Evolutionary conservation across 2,888 invertebrate species (phyloP).

Genomic region (Oscheius sp.): DNA sequence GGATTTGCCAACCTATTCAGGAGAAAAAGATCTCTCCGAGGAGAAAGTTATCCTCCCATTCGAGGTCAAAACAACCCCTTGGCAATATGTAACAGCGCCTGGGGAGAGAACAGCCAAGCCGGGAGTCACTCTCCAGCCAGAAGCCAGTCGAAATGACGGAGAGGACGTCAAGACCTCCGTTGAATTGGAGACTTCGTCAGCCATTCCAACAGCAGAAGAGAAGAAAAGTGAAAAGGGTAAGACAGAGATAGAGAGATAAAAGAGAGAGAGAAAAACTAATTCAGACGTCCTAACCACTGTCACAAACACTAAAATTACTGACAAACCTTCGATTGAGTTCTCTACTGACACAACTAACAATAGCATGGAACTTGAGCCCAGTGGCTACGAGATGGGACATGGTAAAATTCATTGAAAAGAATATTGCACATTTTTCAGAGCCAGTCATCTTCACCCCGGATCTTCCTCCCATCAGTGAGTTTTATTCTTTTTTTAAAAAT

Average conservation of each 20-base stretch:
- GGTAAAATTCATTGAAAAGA: not conserved
- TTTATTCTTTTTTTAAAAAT: not conserved
- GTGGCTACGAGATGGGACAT: slow-evolving; percentile 21
- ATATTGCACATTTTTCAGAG: not conserved
- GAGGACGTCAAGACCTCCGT: not conserved
- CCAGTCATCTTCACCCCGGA: slow-evolving; percentile 6
- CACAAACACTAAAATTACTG: not conserved
- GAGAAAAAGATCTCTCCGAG: not conserved
- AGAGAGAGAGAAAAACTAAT: not conserved
- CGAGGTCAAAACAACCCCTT: not conserved
- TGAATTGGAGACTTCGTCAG: not conserved
- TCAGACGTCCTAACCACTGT: slow-evolving; percentile 5
- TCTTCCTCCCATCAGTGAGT: slow-evolving; percentile 16
- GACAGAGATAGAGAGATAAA: not conserved
- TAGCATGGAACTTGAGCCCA: slow-evolving; percentile 4
- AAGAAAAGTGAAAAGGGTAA: no score
- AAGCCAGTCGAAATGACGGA: not conserved
- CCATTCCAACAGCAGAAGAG: not conserved
- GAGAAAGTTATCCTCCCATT: slow-evolving; percentile 2
- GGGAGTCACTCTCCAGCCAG: slow-evolving; percentile 18
- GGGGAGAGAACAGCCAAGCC: not conserved
- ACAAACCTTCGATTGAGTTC: slow-evolving; percentile 3
- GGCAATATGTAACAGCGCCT: slow-evolving; percentile 14
- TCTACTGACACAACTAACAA: slow-evolving; percentile 8
- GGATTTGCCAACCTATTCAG: slow-evolving; percentile 7